Evolutionary conservation across 2,113 vertebrate genomes (phyloP).

Genomic region (Muntiacus muntjak): DNA sequence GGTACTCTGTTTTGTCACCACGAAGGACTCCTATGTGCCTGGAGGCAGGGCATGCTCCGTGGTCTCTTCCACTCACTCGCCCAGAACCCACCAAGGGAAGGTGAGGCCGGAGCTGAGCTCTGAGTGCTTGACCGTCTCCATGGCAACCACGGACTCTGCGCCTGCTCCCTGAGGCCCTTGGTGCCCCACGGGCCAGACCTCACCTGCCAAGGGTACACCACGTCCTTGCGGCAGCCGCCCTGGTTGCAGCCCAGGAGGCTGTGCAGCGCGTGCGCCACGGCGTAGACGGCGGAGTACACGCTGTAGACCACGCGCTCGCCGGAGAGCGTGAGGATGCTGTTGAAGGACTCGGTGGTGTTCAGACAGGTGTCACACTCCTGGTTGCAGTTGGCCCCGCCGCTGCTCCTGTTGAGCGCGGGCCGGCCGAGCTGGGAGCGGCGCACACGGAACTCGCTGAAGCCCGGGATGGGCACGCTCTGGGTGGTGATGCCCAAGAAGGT

Average conservation of each 20-base stretch:
- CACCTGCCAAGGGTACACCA: slow-evolving; percentile 84
- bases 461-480: slow-evolving; percentile 73
- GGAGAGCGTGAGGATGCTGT: not conserved
- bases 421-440: too few species aligned
- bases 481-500: slow-evolving; percentile 83
- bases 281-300: slow-evolving; percentile 85
- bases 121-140: accelerated
- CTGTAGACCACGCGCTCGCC: slow-evolving; percentile 83
- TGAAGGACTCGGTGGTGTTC: slow-evolving; percentile 1
- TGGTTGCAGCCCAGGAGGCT: slow-evolving; percentile 78
- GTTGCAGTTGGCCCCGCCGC: slow-evolving; percentile 70
- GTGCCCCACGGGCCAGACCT: not conserved
- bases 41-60: not conserved
- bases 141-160: not conserved
- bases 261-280: slow-evolving; percentile 85
- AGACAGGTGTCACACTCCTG: slow-evolving; percentile 78
- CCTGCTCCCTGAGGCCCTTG: not conserved
- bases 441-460: slow-evolving; percentile 71
- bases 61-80: too few species aligned
- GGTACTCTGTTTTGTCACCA: not conserved
- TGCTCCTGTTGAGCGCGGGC: accelerated
- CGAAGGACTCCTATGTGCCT: not conserved
- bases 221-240: slow-evolving; percentile 68
- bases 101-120: accelerated
- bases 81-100: not conserved